Conservation (phyloP, 2,888 invertebrate genomes). For the Dyspetes luteomarginatus region DNA sequence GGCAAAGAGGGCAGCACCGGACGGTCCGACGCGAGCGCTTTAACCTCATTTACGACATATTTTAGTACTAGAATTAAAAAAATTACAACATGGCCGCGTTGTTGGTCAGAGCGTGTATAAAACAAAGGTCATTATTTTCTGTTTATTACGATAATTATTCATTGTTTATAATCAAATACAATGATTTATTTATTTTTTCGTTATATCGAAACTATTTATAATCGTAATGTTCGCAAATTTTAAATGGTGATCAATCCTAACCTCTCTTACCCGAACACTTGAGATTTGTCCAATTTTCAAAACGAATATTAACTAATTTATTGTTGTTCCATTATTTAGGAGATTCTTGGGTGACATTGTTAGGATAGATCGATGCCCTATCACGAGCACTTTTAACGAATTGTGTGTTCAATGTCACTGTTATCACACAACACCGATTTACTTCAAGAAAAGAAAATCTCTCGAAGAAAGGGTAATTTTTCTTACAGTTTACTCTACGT, state of each 20-base stretch:
- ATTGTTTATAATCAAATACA: background rate
- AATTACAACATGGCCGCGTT: slow-evolving; percentile 70
- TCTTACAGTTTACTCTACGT: too few species aligned
- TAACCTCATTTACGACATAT: background rate
- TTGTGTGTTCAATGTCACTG: slow-evolving; percentile 63
- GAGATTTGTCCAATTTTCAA: slow-evolving; percentile 1
- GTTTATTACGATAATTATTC: background rate
- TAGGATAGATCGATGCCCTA: slow-evolving; percentile 51
- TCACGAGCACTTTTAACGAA: slow-evolving; percentile 32
- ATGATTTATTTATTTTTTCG: background rate
- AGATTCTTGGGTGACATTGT: slow-evolving; percentile 61
- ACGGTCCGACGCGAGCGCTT: background rate
- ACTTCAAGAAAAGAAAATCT: slow-evolving; percentile 86
- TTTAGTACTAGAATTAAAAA: slow-evolving; percentile 3
- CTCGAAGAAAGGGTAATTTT: slow-evolving; percentile 87
- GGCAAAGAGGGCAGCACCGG: slow-evolving; percentile 7
- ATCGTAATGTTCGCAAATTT: background rate
- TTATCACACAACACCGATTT: slow-evolving; percentile 81
- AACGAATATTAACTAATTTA: slow-evolving; percentile 14
- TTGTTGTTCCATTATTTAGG: slow-evolving; percentile 50
- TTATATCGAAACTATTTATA: background rate
- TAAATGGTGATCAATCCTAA: slow-evolving; percentile 21
- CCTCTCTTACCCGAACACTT: slow-evolving; percentile 23
- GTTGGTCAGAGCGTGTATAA: slow-evolving; percentile 68
- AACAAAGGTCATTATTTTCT: slow-evolving; percentile 69